Evolutionary conservation across 1,140 invertebrate genomes (phyloP), one percentile per base, ranked within the genome.

Genomic region (Papilio xuthus): DNA sequence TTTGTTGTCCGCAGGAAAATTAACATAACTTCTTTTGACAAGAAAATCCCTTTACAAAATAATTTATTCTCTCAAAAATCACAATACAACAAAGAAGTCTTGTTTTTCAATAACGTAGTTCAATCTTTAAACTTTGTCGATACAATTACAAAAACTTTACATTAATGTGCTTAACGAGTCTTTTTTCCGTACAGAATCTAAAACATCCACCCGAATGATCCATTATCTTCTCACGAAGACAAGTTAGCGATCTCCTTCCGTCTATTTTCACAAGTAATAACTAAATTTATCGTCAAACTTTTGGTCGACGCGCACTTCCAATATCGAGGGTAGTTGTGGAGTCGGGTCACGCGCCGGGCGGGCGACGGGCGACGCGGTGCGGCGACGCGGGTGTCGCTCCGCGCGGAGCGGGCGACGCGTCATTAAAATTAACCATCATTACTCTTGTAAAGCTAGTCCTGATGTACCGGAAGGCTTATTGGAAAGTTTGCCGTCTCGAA

Each of bases 261-360:
- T 93, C 90, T 93, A 93, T 93, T 93, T 93, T 93, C 91, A 92
- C 90, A 93, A 93, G 92, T 93, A 93, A 93, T 93, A 93, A 93
- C 92, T 93, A 91, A 93, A 93, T 93, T 93, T 93, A 93, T 93
- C 91, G 91, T 88, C 86, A 90, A 90, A 93, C 88, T 93, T 93
- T 93, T 86, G 89, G 88, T 86, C 86, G 86, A 85, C 83, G 85
- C 86, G 87, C 87, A 89, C 88, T 93, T 93, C 91, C 90, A 93
- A 93, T 93, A 93, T 92, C 81, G 80, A 78, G 77, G 84, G 84
- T 85, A 83, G 81, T 93, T 90, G 85, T 53, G 81, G 73, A 92
- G 86, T 91, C 91, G 42, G 84, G 86, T 92, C 92, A 93, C 92
- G 92, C 79, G 81, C 88, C 79, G 41, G 82, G 86, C 84, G 79